Evolutionary conservation across 2,888 invertebrate genomes (phyloP), one percentile per base, ranked within the genome.

Genomic region (Epinotia ramella): DNA sequence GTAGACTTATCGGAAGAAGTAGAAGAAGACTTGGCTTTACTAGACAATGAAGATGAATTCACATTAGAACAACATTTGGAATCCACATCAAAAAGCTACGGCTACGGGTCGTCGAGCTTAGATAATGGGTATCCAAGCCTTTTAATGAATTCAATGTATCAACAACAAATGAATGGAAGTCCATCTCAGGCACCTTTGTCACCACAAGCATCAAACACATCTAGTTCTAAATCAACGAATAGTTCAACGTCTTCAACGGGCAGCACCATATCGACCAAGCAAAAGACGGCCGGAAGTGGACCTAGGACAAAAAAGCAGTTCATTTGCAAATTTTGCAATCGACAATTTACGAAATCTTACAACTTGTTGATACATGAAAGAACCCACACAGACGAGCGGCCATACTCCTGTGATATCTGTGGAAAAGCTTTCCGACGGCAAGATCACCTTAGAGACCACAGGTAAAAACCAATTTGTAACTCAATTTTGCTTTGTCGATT

Each of bases 321-420:
- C 92, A 99, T 99, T 86, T 99, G 99, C 95, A 98, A 98, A 93
- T 99, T 98, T 94, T 99, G 99, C 91, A 98, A 98, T 89, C 96
- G 99, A 69, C 98, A 99, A 89, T 99, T 99, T 91, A 99, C 99
- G 79, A 99, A 99, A 95, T 98, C 98, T 67, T 99, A 99, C 93
- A 99, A 99, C 93, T 95, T 99, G 86, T 95, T 99, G 83, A 99
- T 99, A 84, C 99, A 99, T 94, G 99, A 99, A 89, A 95, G 99
- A 87, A 99, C 99, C 20, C 99, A 99, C 89, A 99, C 99, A 56
- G 99, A 99, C 89, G 99, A 99, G 92, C 94, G 99, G 80, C 99
- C 99, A 0, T 99, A 99, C 90, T 98, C 98, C 20, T 99, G 99
- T 95, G 99, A 99, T 93, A 98, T 99, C 84, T 99, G 99, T 91